These are phyloP conservation scores for Neostethus bicornis DNA, from an alignment of 2,797 vertebrate species.

Conservation along the genomic window DNA sequence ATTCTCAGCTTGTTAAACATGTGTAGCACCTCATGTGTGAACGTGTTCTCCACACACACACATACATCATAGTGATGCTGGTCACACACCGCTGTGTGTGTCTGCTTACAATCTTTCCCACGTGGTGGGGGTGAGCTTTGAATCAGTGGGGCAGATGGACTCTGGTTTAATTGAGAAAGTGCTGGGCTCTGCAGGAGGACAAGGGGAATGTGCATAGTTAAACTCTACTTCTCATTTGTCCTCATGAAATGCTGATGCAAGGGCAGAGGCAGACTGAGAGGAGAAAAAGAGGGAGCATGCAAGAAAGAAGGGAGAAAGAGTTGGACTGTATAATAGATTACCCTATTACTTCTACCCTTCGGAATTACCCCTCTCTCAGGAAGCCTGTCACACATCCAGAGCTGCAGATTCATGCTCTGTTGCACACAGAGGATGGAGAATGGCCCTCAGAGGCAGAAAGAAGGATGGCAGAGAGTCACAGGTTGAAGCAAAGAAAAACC, in stretches of 20 bases:
- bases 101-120: constrained; percentile 13
- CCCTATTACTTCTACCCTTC: constrained; percentile 81
- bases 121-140: constrained; percentile 41
- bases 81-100: constrained; percentile 22
- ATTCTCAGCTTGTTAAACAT: constrained; percentile 3
- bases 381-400: constrained; percentile 63
- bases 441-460: constrained; percentile 56
- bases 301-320: constrained; percentile 56
- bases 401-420: constrained; percentile 61
- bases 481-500: constrained; percentile 27
- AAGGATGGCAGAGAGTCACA: constrained; percentile 49
- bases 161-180: constrained; percentile 77
- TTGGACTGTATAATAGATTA: constrained; percentile 81
- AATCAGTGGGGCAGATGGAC: constrained; percentile 59
- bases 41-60: constrained; percentile 22
- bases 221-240: constrained; percentile 77
- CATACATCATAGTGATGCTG: constrained; percentile 12
- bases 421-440: constrained; percentile 56
- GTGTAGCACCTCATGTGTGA: constrained; percentile 10
- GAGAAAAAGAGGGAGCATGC: constrained; percentile 2
- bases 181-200: constrained; percentile 76
- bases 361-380: constrained; percentile 65
- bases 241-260: constrained; percentile 82
- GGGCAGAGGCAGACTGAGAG: constrained; percentile 55
- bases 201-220: constrained; percentile 74